Evolutionary conservation across 92 coral and sea anemone species (phyloP), one percentile per base, ranked within the genome.

Genomic region (Parazoanthus atlanticus): DNA sequence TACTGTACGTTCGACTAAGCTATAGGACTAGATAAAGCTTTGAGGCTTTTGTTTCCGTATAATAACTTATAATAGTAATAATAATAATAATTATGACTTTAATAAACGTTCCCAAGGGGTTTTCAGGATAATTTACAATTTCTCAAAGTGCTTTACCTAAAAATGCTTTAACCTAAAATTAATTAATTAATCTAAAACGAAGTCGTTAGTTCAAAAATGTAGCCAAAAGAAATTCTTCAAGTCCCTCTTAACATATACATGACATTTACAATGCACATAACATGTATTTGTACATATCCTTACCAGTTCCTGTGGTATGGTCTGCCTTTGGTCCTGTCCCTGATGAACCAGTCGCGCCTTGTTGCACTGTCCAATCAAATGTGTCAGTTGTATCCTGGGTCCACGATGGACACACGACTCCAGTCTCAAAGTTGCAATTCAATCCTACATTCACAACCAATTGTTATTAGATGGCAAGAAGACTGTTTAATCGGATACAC

Each of bases 371-470:
- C 99, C 99, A 97, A 86, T 97, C 94, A 89, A 97, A 97, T 26
- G 88, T 89, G 83, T 97, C 99, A 13, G 95, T 93, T 47, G 41
- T 92, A 74, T 93, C 96, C 79, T 97, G 99, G 23, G 88, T 91
- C 99, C 99, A 97, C 0, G 96, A 40, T 19, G 88, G 41, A 49
- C 98, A 95, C 19, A 96, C 15, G 25, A 69, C 38, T 69, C 90
- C 89, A 43, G 77, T 82, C 82, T 97, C 99, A 74, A 97, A 97
- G 93, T 97, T 90, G 81, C 99, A 97, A 92, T 94, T 95, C 30
- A 93, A 85, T 2, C 99, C 99, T 78, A 78, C 88, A 85, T 92
- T 95, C 36, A 88, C 96, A 89, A 81, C 30, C 85, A 90, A 61
- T 1, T 11, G 25, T 28, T 25, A 82, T 49, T 26, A 26, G 21